A percentile compares a stretch with the other conserved stretches of the same genome.
phyloP scores from a whole-genome alignment of 1,140 invertebrate species.

The Psix sp. region DNA sequence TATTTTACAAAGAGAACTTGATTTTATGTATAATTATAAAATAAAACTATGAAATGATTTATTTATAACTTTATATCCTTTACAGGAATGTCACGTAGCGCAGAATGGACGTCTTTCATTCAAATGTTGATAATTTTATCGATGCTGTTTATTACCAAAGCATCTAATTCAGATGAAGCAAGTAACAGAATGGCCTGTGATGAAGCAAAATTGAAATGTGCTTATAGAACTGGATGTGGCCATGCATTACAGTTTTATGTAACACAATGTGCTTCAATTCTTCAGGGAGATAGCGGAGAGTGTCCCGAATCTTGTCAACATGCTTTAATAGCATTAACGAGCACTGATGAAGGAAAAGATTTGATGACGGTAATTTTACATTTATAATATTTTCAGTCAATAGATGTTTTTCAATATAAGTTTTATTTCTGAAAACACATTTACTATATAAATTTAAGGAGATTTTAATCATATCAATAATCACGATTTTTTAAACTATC shows the following conservation, averaged over 20 bases:
- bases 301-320: conserved; percentile 85
- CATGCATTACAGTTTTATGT: conserved; percentile 85
- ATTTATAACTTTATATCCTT: too few species aligned
- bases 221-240: conserved; percentile 85
- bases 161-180: conserved; percentile 26
- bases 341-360: conserved; percentile 86
- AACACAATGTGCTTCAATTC: conserved; percentile 82
- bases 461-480: too few species aligned
- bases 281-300: conserved; percentile 76
- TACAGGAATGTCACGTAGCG: conserved; percentile 65
- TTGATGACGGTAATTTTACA: conserved; percentile 84
- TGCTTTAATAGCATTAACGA: conserved; percentile 86
- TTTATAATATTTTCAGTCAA: too few species aligned
- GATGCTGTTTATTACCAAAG: conserved; percentile 47
- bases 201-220: conserved; percentile 83
- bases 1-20: too few species aligned
- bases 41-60: too few species aligned
- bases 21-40: too few species aligned
- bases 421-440: too few species aligned
- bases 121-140: conserved; percentile 58
- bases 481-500: neutral
- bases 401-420: too few species aligned
- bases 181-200: conserved; percentile 79
- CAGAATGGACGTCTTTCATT: conserved; percentile 57
- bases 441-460: too few species aligned